phyloP scores from a whole-genome alignment of 2,888 invertebrate species.

The Drepanosiphum platanoidis region DNA sequence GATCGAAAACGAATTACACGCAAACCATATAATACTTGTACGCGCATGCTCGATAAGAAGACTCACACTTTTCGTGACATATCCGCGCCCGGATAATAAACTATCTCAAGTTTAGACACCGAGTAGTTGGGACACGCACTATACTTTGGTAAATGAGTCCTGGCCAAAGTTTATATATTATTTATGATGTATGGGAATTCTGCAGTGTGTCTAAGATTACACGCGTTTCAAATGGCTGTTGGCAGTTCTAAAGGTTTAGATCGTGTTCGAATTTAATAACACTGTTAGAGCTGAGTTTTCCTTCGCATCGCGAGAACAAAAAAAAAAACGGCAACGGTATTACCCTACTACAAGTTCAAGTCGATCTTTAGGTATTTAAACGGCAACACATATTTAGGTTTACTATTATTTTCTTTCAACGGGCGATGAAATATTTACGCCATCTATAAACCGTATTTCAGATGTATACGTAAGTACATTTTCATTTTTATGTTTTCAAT shows the following conservation, averaged over 20 bases:
- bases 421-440: not conserved
- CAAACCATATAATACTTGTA: too few relatives aligned
- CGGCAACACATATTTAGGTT: not conserved
- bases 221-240: not conserved
- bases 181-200: constrained; percentile 8
- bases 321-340: not conserved
- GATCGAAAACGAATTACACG: not conserved
- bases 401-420: not conserved
- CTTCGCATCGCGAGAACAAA: not conserved
- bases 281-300: not conserved
- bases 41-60: not conserved
- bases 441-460: not conserved
- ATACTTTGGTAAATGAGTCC: constrained; percentile 21
- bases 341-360: not conserved
- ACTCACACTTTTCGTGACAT: not conserved
- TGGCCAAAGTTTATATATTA: constrained; percentile 14
- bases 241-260: not conserved
- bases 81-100: constrained; percentile 3
- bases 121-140: not conserved
- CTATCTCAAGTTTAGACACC: constrained; percentile 30
- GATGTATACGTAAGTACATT: not conserved
- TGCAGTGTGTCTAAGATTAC: not conserved
- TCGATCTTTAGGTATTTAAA: not conserved
- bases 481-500: constrained; percentile 23
- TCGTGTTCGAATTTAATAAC: not conserved